phyloP scores from a whole-genome alignment of 1,140 invertebrate species.

The Thaumetopoea pityocampa region DNA sequence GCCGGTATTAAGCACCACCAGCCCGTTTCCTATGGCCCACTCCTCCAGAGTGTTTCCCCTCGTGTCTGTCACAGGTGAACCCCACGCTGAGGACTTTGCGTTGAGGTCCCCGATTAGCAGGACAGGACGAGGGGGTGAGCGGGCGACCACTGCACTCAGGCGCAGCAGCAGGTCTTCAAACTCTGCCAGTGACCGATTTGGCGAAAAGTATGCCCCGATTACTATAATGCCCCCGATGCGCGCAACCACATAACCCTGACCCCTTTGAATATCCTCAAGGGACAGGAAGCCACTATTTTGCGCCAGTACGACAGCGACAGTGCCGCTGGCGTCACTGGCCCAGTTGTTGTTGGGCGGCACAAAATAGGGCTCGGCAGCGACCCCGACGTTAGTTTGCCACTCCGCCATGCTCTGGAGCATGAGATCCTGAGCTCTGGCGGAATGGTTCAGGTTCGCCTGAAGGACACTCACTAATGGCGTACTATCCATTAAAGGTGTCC shows the following conservation, averaged over 20 bases:
- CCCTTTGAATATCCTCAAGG: conserved; percentile 1
- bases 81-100: conserved; percentile 3
- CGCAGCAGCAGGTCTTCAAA: conserved; percentile 12
- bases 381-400: conserved; percentile 17
- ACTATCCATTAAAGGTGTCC: background rate
- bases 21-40: background rate
- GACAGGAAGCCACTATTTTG: background rate
- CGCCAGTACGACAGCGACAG: conserved; percentile 9
- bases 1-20: no score
- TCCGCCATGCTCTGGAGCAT: conserved; percentile 18
- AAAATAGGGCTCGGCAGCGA: conserved; percentile 22
- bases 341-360: conserved; percentile 9
- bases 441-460: conserved; percentile 14
- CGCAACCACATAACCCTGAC: conserved; percentile 3
- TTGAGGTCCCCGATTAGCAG: conserved; percentile 1
- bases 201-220: conserved; percentile 22
- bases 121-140: background rate
- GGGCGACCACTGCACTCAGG: conserved; percentile 6
- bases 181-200: conserved; percentile 13
- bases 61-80: background rate
- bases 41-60: background rate
- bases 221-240: conserved; percentile 3
- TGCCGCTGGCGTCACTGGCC: conserved; percentile 5
- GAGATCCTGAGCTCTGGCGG: conserved; percentile 19
- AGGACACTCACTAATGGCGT: conserved; percentile 1